Evolutionary conservation across 2,888 invertebrate genomes (phyloP).

Genomic region (Polyommatus icarus): DNA sequence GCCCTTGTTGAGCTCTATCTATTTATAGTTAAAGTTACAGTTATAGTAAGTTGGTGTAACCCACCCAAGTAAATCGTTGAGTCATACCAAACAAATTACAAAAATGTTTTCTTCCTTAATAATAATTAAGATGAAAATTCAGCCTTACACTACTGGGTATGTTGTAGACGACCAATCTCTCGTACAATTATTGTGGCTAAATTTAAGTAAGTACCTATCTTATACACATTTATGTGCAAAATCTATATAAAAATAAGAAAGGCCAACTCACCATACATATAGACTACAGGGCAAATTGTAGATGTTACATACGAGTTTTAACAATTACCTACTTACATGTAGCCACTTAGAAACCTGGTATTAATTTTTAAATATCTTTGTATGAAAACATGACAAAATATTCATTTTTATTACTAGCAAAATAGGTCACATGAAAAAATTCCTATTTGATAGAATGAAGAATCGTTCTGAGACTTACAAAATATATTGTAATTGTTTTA

Average conservation of each 20-base stretch:
- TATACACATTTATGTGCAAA: conserved; percentile 23
- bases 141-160: conserved; percentile 14
- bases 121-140: background rate
- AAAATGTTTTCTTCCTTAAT: background rate
- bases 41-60: too few relatives aligned
- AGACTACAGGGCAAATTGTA: background rate
- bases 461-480: background rate
- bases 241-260: conserved; percentile 30
- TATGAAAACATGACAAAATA: background rate
- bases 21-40: too few relatives aligned
- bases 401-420: too few relatives aligned
- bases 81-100: background rate
- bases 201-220: conserved; percentile 29
- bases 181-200: background rate
- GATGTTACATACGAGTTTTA: background rate
- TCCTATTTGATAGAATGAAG: background rate
- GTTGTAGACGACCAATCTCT: background rate
- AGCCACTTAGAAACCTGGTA: background rate
- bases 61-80: background rate
- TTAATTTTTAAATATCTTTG: background rate
- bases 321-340: conserved; percentile 8
- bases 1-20: too few relatives aligned
- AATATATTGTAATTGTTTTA: too few relatives aligned
- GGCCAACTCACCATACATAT: conserved; percentile 16
- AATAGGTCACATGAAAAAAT: background rate